Evolutionary conservation across 2,113 vertebrate species (phyloP).

Genomic region (Cyrtonyx montezumae): DNA sequence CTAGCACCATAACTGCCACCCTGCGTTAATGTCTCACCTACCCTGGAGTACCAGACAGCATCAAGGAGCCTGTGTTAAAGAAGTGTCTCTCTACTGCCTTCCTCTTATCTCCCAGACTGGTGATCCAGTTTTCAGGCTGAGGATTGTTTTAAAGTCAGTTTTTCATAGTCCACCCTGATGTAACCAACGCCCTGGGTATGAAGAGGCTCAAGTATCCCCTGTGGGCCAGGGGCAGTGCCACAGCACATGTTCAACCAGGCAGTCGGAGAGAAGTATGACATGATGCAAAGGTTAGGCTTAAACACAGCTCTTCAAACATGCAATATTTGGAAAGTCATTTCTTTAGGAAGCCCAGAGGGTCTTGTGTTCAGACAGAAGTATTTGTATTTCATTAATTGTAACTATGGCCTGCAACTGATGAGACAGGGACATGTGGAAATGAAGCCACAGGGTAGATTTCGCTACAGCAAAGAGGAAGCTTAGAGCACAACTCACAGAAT

Average conservation of each 20-base stretch:
- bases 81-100: background rate
- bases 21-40: background rate
- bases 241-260: rapidly evolving
- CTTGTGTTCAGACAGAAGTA: background rate
- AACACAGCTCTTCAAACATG: background rate
- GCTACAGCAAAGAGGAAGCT: background rate
- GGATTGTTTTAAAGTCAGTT: background rate
- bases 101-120: background rate
- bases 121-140: background rate
- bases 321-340: background rate
- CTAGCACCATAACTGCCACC: background rate
- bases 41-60: background rate
- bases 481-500: background rate
- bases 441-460: background rate
- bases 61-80: background rate
- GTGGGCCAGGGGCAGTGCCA: background rate
- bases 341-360: background rate
- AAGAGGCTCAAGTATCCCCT: background rate
- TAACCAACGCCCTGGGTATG: rapidly evolving
- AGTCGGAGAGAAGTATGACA: background rate
- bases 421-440: background rate
- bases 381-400: background rate
- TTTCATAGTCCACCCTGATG: background rate
- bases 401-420: background rate
- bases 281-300: background rate